Base-by-base conservation (phyloP, 2,888 invertebrate species). In the Miltochrista miniata region DNA sequence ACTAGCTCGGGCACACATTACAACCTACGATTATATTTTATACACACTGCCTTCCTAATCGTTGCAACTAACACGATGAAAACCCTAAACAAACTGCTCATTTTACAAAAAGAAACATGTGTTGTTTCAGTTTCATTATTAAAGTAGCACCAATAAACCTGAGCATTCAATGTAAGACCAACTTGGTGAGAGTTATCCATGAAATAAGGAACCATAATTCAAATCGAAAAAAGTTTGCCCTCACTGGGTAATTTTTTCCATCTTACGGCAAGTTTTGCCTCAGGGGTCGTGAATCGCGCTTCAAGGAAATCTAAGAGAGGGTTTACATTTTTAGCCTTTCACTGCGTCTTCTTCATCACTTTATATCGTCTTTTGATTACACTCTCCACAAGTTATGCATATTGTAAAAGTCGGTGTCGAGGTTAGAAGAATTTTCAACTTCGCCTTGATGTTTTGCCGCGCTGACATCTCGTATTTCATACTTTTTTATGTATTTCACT, bases 361-460 rank as follows among this genome's bases (percentile, higher is more conserved):
- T 90, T 91, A 88, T 90, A 90, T 90, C 90, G 89, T 83, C 89
- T 90, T 91, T 91, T 90, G 91, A 91, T 91, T 91, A 90, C 90
- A 86, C 89, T 88, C 85, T 87, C 88, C 90, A 89, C 89, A 89
- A 90, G 90, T 89, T 90, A 90, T 90, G 90, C 89, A 90, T 90
- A 90, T 88, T 90, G 87, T 88, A 88, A 81, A 83, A 87, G 83
- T 85, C 76, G 68, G 65, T 74, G 78, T 74, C 75, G 68, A 49
- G 83, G 83, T 81, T 79, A 79, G 75, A 80, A 74, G 80, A 84
- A 81, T 83, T 85, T 83, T 86, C 67, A 85, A 79, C 77, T 76
- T 83, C 76, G 76, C 72, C 75, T 82, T 86, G 81, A 81, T 76
- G 74, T 79, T 76, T 76, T 79, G 75, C 74, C 66, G 74, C 72